phyloP scores from a whole-genome alignment of 2,113 vertebrate species.

The Protobothrops mucrosquamatus region DNA sequence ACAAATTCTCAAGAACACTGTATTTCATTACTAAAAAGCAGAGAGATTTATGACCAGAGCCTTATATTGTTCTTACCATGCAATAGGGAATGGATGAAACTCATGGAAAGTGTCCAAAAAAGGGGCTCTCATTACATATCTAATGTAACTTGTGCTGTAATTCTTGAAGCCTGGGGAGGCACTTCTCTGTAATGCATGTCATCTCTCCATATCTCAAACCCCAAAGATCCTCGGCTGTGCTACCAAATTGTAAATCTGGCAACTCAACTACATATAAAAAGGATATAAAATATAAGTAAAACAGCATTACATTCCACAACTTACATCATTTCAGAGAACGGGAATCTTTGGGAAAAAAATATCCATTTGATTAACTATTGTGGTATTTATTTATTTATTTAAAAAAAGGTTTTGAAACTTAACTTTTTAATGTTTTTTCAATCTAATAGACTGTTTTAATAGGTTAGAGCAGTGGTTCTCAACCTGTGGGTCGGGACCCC shows the following conservation, averaged over 20 bases:
- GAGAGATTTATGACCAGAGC: background rate
- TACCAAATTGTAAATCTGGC: background rate
- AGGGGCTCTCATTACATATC: background rate
- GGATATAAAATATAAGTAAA: background rate
- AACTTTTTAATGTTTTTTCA: background rate
- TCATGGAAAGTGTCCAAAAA: background rate
- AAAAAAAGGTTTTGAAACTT: background rate
- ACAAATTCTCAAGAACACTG: background rate
- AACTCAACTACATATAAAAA: background rate
- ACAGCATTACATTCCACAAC: background rate
- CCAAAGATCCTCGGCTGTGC: background rate
- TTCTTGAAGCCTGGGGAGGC: background rate
- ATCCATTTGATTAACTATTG: background rate
- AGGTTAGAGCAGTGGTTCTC: too few species aligned
- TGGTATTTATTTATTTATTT: too few species aligned
- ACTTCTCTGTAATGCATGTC: background rate
- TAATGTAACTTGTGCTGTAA: background rate
- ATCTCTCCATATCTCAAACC: constrained; percentile 3
- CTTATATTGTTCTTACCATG: background rate
- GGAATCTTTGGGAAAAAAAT: constrained; percentile 17
- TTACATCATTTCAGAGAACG: background rate
- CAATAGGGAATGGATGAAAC: background rate
- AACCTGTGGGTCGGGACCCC: too few species aligned
- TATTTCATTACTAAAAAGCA: constrained; percentile 3
- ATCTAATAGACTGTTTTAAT: background rate